Base-by-base conservation (phyloP, 2,888 invertebrate species). In the Drosophila kanekoi region DNA sequence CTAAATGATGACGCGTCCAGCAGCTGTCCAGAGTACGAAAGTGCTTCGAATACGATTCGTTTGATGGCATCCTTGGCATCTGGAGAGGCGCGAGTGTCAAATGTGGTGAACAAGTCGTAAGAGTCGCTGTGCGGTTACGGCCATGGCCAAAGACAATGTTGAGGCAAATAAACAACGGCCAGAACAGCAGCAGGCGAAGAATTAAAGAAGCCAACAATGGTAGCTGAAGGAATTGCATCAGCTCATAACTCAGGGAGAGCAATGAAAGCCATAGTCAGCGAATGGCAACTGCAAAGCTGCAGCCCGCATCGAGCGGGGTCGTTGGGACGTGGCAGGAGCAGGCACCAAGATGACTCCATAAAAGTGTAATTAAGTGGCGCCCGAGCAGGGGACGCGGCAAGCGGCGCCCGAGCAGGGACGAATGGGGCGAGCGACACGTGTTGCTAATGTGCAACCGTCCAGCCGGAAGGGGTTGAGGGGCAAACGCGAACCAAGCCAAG, bases 351-450 rank as follows among this genome's bases (percentile, higher is more conserved):
- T 57, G 83, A 74, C 71, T 79, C 79, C 71, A 86, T 83, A 77
- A 86, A 86, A 86, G 69, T 83, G 86, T 83, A 83, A 83, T 83
- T 86, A 83, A 86, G 79, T 58, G 23, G 38, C 37, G 47, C 45
- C 33, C 48, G 53, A 54, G 56, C 49, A 45, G 38, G 62, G 18
- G 18, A 18, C 18, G 18, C 18, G 18, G 18, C 18, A 18, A 18
- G 18, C 18, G 18, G 18, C 18, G 18, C 18, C 18, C 18, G 40
- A 32, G 43, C 2, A 33, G 18, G 53, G 32, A 13, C 8, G 23
- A 28, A 8, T 8, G 8, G 28, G 8, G 56, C 44, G 32, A 16
- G 49, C 49, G 85, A 82, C 86, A 82, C 86, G 81, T 86, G 82
- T 81, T 86, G 86, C 83, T 83, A 72, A 81, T 81, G 82, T 84